Evolutionary conservation across 2,797 vertebrate species (phyloP).

Genomic region (Pipistrellus pygmaeus): DNA sequence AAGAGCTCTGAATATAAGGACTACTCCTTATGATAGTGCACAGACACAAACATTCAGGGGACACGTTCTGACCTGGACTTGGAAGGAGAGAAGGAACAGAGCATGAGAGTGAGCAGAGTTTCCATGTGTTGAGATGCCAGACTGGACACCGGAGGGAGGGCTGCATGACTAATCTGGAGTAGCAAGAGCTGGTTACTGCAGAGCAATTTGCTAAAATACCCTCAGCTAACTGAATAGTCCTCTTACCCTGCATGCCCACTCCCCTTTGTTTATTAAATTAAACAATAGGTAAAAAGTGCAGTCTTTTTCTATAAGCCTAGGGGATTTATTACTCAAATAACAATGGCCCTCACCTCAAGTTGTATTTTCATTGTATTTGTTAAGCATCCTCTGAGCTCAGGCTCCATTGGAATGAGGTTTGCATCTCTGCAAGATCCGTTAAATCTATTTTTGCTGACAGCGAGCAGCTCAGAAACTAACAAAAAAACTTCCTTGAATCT

Average conservation of each 20-base stretch:
- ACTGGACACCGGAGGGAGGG: conserved; percentile 7
- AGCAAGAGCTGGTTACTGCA: conserved; percentile 72
- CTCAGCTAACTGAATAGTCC: conserved; percentile 66
- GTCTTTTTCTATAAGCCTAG: conserved; percentile 80
- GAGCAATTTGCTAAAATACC: conserved; percentile 80
- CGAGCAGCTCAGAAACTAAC: conserved; percentile 65
- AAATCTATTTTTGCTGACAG: conserved; percentile 79
- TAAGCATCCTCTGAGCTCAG: conserved; percentile 79
- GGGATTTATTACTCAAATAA: conserved; percentile 85
- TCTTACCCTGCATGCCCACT: conserved; percentile 79
- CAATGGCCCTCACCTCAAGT: conserved; percentile 82
- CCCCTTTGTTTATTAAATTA: conserved; percentile 85
- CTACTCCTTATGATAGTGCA: neutral
- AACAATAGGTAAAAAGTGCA: conserved; percentile 82
- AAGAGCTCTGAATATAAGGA: neutral
- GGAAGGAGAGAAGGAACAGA: neutral
- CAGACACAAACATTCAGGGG: neutral
- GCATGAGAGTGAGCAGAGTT: neutral
- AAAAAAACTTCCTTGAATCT: conserved; percentile 64
- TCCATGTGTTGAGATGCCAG: neutral
- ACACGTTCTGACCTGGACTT: neutral
- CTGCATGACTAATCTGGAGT: neutral
- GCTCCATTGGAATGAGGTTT: conserved; percentile 80
- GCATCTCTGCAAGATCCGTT: conserved; percentile 79
- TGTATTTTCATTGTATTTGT: conserved; percentile 84